phyloP scores from a whole-genome alignment of 1,140 invertebrate species.

The Drosophila equinoxialis region DNA sequence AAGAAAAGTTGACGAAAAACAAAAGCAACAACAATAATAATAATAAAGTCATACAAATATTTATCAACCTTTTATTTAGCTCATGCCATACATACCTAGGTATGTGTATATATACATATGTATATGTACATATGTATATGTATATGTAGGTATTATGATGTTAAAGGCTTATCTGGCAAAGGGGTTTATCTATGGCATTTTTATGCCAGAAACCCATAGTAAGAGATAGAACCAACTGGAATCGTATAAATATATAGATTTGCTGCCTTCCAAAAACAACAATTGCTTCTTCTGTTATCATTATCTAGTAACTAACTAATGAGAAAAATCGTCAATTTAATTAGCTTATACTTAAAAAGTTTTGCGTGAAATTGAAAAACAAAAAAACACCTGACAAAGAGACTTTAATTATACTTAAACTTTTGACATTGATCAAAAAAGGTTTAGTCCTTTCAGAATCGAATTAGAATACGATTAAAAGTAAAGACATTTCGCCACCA shows the following conservation, averaged over 20 bases:
- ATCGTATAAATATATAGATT: not conserved
- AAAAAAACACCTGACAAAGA: too few species aligned
- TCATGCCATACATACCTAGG: not conserved
- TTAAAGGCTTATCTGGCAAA: slow-evolving; percentile 47
- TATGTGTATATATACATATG: not conserved
- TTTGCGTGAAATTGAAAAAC: too few species aligned
- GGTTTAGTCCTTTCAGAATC: too few species aligned
- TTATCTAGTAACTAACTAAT: too few species aligned
- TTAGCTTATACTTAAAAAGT: too few species aligned
- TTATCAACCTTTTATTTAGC: slow-evolving; percentile 23
- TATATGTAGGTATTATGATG: slow-evolving; percentile 39
- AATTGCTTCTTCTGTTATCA: too few species aligned
- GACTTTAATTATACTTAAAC: too few species aligned
- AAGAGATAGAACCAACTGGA: slow-evolving; percentile 5
- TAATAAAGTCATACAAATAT: slow-evolving; percentile 50
- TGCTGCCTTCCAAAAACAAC: too few species aligned
- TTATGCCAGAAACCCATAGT: slow-evolving; percentile 17
- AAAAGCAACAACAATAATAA: slow-evolving; percentile 13
- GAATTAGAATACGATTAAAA: too few species aligned
- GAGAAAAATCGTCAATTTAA: too few species aligned
- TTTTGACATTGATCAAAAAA: too few species aligned
- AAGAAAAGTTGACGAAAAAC: slow-evolving; percentile 8
- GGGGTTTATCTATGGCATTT: slow-evolving; percentile 55
- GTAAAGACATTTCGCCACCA: too few species aligned
- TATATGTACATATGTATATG: not conserved